phyloP scores from a whole-genome alignment of 2,888 invertebrate species.

The Dendrolimus pini region DNA sequence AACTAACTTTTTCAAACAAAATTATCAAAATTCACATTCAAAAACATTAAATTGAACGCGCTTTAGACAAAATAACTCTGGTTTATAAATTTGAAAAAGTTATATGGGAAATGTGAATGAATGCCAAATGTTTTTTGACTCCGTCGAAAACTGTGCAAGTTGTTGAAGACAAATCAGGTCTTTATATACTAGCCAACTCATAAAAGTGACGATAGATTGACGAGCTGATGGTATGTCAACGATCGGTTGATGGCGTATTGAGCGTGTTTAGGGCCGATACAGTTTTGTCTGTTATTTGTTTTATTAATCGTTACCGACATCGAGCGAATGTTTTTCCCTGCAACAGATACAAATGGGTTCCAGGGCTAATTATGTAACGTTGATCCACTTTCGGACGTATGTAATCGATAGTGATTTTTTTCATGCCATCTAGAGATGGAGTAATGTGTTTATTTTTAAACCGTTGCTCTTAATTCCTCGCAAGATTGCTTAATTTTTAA shows the following conservation, averaged over 20 bases:
- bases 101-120: too few species aligned
- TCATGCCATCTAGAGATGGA: slow-evolving; percentile 7
- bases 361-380: slow-evolving; percentile 42
- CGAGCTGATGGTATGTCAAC: not conserved
- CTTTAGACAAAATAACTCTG: too few species aligned
- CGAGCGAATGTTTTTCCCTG: slow-evolving; percentile 40
- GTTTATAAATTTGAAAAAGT: too few species aligned
- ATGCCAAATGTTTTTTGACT: too few species aligned
- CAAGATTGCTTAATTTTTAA: too few species aligned
- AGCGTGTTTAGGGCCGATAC: not conserved
- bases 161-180: too few species aligned
- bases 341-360: slow-evolving; percentile 40
- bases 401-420: slow-evolving; percentile 34
- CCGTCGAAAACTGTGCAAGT: too few species aligned
- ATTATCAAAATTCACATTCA: too few species aligned
- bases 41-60: too few species aligned
- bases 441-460: not conserved
- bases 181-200: too few species aligned
- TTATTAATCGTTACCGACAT: slow-evolving; percentile 42
- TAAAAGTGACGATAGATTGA: not conserved
- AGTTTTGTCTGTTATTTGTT: slow-evolving; percentile 32
- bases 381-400: slow-evolving; percentile 32
- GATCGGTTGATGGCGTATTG: not conserved
- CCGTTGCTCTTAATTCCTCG: not conserved
- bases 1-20: too few species aligned